Base-by-base conservation (phyloP, 2,797 vertebrate species). In the Pseudomugil tenellus region DNA sequence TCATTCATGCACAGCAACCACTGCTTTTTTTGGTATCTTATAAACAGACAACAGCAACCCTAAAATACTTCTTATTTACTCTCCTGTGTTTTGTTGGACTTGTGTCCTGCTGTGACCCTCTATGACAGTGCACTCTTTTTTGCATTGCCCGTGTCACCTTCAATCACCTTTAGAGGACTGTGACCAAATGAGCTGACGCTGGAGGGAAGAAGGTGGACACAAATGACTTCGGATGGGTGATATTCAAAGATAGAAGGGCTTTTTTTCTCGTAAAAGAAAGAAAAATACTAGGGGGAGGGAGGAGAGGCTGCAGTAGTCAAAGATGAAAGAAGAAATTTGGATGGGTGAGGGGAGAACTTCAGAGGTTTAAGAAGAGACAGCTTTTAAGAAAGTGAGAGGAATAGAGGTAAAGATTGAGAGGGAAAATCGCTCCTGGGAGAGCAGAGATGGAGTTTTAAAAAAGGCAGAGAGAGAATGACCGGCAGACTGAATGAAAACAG, bases 51-150 rank as follows among this genome's bases (percentile, higher is more conserved):
- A 76, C 79, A 69, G 70, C 64, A 19, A 66, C 75, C 84, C 85
- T 81, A 83, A 87, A 90, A 89, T 88, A 90, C 77, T 76, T 58
- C 51, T 32, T 80, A 81, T 87, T 89, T 87, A 80, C 58, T 63
- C 69, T 75, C 52, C 51, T 79, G 66, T 74, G 79, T 64, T 81
- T 70, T 72, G 70, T 78, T 77, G 77, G 76, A 65, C 62, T 66
- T 55, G 55, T 80, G 83, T 88, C 85, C 87, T 83, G 81, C 83
- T 78, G 62, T 77, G 85, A 89, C 80, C 80, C 73, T 63, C 48
- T 54, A 29, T 68, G 72, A 77, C 72, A 74, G 70, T 82, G 74
- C 83, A 70, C 74, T 60, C 74, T 70, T 85, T 84, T 59, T 81
- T n/a, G 72, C 77, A 87, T 85, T 79, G 65, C 56, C 53, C 19